These are phyloP conservation scores for Lepus europaeus DNA, from an alignment of 2,113 vertebrate species.

Conservation along the genomic window DNA sequence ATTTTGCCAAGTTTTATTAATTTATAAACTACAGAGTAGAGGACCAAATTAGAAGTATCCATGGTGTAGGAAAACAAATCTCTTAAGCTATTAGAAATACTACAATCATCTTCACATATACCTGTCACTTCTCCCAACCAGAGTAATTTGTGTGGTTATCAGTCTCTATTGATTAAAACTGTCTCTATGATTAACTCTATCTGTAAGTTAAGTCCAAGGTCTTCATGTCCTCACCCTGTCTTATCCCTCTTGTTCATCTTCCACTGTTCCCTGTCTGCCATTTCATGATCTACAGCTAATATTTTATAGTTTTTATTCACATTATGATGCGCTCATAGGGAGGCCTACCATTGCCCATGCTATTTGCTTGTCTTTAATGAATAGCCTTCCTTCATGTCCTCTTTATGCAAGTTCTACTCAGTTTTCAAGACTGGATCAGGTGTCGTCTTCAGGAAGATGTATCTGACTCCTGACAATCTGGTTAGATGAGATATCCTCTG, in stretches of 20 bases:
- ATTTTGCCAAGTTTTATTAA: neutral
- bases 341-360: neutral
- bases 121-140: neutral
- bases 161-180: neutral
- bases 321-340: neutral
- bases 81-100: neutral
- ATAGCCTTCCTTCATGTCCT: neutral
- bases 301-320: neutral
- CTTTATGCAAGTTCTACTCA: neutral
- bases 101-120: neutral
- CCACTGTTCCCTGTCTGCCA: too few species aligned
- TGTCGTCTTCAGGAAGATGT: slow-evolving; percentile 1
- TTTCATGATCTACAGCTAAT: neutral
- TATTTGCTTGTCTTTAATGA: neutral
- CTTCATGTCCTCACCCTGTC: neutral
- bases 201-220: neutral
- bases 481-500: neutral
- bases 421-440: neutral
- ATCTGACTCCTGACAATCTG: neutral
- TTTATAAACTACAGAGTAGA: neutral
- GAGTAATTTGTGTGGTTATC: neutral
- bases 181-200: too few species aligned
- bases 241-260: neutral
- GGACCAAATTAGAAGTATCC: neutral
- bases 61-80: neutral